Evolutionary conservation across 2,113 vertebrate species (phyloP).

Genomic region (Corythornis madagascariensis): DNA sequence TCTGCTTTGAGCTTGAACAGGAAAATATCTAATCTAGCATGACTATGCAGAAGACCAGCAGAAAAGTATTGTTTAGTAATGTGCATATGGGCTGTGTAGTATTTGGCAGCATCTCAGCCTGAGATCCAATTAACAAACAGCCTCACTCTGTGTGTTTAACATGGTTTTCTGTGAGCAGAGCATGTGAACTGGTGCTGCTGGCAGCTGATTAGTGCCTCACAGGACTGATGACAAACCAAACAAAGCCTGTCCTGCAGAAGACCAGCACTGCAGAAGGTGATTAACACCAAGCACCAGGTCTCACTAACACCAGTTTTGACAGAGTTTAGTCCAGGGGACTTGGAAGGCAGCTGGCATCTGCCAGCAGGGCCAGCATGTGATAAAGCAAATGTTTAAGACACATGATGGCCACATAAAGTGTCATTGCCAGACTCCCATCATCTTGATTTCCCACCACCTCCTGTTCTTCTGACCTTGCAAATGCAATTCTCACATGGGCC

Average conservation of each 20-base stretch:
- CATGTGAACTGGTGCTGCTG: background rate
- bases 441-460: background rate
- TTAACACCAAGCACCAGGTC: background rate
- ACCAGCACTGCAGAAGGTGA: background rate
- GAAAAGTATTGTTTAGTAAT: background rate
- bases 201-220: background rate
- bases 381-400: background rate
- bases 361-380: background rate
- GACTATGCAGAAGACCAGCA: background rate
- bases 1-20: constrained; percentile 3
- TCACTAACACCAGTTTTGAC: background rate
- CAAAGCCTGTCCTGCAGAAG: background rate
- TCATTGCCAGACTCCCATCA: background rate
- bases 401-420: background rate
- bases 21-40: background rate
- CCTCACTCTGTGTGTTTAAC: background rate
- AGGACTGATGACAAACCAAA: background rate
- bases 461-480: background rate
- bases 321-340: background rate
- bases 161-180: background rate
- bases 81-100: background rate
- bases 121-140: background rate
- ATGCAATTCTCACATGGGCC: background rate
- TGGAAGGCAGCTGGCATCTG: background rate
- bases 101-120: background rate